Evolutionary conservation across 2,888 invertebrate species (phyloP), one percentile per base, ranked within the genome.

Genomic region (Cheilosia vernalis): DNA sequence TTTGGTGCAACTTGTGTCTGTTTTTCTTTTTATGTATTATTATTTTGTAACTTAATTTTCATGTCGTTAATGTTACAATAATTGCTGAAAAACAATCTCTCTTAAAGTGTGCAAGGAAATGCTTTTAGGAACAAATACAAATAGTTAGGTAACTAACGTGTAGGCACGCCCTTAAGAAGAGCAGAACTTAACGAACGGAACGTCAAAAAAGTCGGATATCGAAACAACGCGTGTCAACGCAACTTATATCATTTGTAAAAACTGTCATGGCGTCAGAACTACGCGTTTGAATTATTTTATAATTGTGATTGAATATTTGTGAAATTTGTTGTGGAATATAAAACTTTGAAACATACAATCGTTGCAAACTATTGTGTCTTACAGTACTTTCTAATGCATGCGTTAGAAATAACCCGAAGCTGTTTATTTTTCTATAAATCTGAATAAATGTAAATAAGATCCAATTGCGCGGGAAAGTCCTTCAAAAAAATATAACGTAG

Each of bases 171-270:
- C 17, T n/a, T n/a, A 47, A 9, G 2, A 37, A 15, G 4, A 13
- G 3, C 37, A 15, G 5, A 19, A 37, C 44, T 70, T 47, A 33
- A 58, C 69, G 69, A 69, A 69, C 4, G 9, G 17, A 1, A n/a
- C 1, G 2, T n/a, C n/a, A n/a, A 2, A 0, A 21, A 53, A 40
- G 17, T 51, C 27, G 19, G 51, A 51, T 27, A 6, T 7, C 15
- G 1, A 27, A 9, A 1, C 27, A 37, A 72, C 70, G 70, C 19
- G 24, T 24, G 0, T 10, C 60, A 72, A 60, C 70, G 70, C 70
- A 49, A 4, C 2, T 4, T 3, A 9, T 30, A 13, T 13, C 1
- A 19, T 15, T n/a, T 17, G 1, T 5, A n/a, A 40, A 60, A 56
- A 60, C 7, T 51, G 27, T 72, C 17, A 61, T 40, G 40, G 37